Evolutionary conservation across 1,140 invertebrate species (phyloP), one percentile per base, ranked within the genome.

Genomic region (Pogonomyrmex barbatus): DNA sequence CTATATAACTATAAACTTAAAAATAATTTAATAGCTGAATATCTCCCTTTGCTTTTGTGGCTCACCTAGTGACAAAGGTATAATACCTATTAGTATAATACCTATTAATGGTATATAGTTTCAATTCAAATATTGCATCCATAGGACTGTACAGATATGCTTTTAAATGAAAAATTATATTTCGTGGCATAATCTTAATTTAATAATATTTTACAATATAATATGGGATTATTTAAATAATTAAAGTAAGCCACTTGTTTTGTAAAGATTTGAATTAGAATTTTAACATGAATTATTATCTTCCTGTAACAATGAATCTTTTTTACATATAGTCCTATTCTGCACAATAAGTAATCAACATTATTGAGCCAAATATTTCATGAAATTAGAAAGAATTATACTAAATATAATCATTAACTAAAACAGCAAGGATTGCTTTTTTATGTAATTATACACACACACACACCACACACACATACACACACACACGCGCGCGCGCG

Each of bases 221-320:
- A 36, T 76, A 30, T 54, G 39, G 24, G 8, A 47, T 88, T 45
- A 85, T 78, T 87, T 88, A 52, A 33, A 78, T 63, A 62, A 12
- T 82, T 73, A 73, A 82, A 73, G 30, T 62, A 73, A 71, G 33
- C 2, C 10, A 65, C 14, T 78, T 77, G 78, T 54, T 77, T 85
- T 17, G n/a, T 84, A 87, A 54, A 82, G 82, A 87, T 79, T 54
- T 60, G 65, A 75, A 76, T 60, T 89, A 39, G 36, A 81, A 73
- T 89, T 89, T 89, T 89, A 81, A 87, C 39, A 79, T 84, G 33
- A 14, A 60, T 75, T 87, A 83, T 58, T 50, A 70, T 42, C 84
- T 63, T 62, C 83, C 47, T 71, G 50, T 83, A 83, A 9, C 52
- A n/a, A 52, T 84, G 70, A 24, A 63, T 30, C 68, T 62, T 67